phyloP scores from a whole-genome alignment of 2,888 invertebrate genomes.

The Ganaspis brasiliensis region DNA sequence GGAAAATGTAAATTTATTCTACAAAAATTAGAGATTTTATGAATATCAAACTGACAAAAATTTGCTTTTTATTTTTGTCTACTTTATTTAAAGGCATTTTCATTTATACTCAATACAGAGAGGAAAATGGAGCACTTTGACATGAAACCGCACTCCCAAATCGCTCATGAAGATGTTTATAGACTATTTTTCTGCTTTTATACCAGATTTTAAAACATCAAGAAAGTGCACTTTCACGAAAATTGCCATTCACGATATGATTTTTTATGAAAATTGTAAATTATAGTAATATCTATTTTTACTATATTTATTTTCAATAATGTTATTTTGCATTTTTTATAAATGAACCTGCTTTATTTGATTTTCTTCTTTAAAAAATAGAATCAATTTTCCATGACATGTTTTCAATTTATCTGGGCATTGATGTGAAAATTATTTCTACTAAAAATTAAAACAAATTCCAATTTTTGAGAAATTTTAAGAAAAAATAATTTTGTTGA shows the following conservation, averaged over 20 bases:
- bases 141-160: conserved; percentile 10
- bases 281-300: not conserved
- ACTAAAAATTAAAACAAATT: too few relatives aligned
- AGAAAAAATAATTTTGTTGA: too few relatives aligned
- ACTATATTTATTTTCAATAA: not conserved
- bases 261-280: conserved; percentile 18
- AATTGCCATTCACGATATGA: not conserved
- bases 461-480: too few relatives aligned
- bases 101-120: not conserved
- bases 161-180: conserved; percentile 22
- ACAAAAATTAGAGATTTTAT: too few relatives aligned
- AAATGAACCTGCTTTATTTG: too few relatives aligned
- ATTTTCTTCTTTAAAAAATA: too few relatives aligned
- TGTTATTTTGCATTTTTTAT: not conserved
- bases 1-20: too few relatives aligned
- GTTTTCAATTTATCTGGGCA: too few relatives aligned
- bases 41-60: too few relatives aligned
- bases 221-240: conserved; percentile 16
- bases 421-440: too few relatives aligned
- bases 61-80: not conserved
- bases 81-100: not conserved
- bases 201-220: not conserved
- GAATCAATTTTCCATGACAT: too few relatives aligned
- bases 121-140: not conserved
- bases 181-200: conserved; percentile 22